phyloP scores from a whole-genome alignment of 2,113 vertebrate genomes.

The Perccottus glenii region DNA sequence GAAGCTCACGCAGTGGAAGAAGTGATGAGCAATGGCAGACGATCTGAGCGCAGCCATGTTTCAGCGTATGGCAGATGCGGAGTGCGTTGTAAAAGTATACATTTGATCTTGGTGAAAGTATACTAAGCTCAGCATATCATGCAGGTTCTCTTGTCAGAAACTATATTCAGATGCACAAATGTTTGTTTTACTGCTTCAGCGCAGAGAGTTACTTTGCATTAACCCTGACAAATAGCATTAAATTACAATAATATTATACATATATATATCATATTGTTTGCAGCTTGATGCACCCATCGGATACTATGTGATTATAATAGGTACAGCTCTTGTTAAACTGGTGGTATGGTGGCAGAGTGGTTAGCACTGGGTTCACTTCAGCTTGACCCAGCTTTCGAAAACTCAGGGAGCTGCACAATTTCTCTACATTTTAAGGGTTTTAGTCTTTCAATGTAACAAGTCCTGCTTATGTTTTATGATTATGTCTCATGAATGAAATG shows the following conservation, averaged over 20 bases:
- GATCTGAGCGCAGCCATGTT: slow-evolving; percentile 46
- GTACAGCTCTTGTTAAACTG: background rate
- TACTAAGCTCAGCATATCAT: slow-evolving; percentile 20
- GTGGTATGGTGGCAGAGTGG: too few species aligned
- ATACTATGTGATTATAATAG: background rate
- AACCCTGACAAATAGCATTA: slow-evolving; percentile 24
- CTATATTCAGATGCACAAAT: slow-evolving; percentile 27
- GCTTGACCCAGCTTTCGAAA: too few species aligned
- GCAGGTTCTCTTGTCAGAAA: slow-evolving; percentile 15
- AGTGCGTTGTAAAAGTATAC: slow-evolving; percentile 20
- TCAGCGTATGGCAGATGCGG: slow-evolving; percentile 45
- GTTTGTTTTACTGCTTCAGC: slow-evolving; percentile 25
- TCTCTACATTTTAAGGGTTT: too few species aligned
- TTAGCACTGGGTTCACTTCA: too few species aligned
- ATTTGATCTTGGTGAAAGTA: slow-evolving; percentile 50
- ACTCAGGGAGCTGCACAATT: too few species aligned
- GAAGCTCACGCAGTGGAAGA: slow-evolving; percentile 33
- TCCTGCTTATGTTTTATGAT: too few species aligned
- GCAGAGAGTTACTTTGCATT: slow-evolving; percentile 13
- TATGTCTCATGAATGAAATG: too few species aligned
- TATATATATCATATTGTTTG: slow-evolving; percentile 1
- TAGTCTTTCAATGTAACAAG: too few species aligned
- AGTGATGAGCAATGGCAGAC: slow-evolving; percentile 54
- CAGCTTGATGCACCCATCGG: background rate
- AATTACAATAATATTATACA: slow-evolving; percentile 15